These are phyloP conservation scores for Ceratina australensis DNA, from an alignment of 1,140 invertebrate genomes.

Conservation along the genomic window DNA sequence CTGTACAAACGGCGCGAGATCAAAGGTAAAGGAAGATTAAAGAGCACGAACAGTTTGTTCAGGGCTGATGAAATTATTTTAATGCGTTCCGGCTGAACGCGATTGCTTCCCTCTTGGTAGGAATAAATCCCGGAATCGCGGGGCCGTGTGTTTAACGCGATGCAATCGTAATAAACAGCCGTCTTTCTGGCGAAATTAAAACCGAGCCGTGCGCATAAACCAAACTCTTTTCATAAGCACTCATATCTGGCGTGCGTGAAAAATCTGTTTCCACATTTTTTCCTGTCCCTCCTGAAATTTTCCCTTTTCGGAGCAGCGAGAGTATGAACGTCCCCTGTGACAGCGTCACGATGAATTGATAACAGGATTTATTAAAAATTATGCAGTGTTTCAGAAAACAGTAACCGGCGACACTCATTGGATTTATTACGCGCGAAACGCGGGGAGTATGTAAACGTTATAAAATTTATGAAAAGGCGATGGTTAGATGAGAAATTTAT, in stretches of 20 bases:
- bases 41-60: not conserved
- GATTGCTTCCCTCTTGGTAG: not conserved
- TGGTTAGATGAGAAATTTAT: no score
- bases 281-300: not conserved
- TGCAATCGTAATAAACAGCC: constrained; percentile 34
- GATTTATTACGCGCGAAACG: no score
- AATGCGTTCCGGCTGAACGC: not conserved
- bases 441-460: no score
- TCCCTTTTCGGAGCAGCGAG: not conserved
- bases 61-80: constrained; percentile 26
- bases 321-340: no score
- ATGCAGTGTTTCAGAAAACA: no score
- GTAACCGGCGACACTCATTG: no score
- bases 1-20: not conserved
- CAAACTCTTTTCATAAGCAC: constrained; percentile 22
- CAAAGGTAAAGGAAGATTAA: not conserved
- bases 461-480: no score
- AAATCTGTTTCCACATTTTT: not conserved
- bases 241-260: constrained; percentile 7
- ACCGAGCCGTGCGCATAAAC: constrained; percentile 17
- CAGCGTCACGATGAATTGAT: no score
- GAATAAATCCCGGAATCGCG: constrained; percentile 7
- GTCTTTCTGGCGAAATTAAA: constrained; percentile 37
- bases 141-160: not conserved
- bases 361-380: no score